Evolutionary conservation across 2,113 vertebrate species (phyloP).

Genomic region (Ammodytes marinus): DNA sequence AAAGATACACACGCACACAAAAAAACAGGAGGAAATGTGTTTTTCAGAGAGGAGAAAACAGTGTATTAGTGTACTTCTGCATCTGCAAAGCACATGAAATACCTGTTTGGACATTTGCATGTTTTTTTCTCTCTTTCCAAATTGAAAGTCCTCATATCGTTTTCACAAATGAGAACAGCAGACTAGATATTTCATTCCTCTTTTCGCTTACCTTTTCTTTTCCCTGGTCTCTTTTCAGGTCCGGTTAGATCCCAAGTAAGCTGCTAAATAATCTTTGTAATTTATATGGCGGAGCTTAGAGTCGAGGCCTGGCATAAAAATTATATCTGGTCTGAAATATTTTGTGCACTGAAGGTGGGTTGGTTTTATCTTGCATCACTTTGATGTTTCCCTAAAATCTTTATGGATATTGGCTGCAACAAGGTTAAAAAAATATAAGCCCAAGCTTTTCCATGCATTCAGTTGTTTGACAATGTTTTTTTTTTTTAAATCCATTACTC

Average conservation of each 20-base stretch:
- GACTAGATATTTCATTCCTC: slow-evolving; percentile 30
- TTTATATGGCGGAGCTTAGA: slow-evolving; percentile 25
- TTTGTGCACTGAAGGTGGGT: slow-evolving; percentile 2
- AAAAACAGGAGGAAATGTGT: background rate
- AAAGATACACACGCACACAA: background rate
- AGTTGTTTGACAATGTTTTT: too few species aligned
- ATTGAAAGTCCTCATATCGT: slow-evolving; percentile 19
- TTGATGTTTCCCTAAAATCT: background rate
- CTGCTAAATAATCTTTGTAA: slow-evolving; percentile 56
- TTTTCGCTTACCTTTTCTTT: slow-evolving; percentile 23
- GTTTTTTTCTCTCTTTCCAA: slow-evolving; percentile 17
- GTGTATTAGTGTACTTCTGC: background rate
- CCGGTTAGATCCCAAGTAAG: slow-evolving; percentile 36
- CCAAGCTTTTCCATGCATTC: background rate
- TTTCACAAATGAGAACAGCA: slow-evolving; percentile 60
- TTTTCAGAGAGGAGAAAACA: too few species aligned
- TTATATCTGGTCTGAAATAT: slow-evolving; percentile 26
- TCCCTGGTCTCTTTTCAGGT: slow-evolving; percentile 40
- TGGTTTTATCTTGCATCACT: slow-evolving; percentile 28
- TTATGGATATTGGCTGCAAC: background rate
- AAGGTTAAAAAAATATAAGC: background rate
- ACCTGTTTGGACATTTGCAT: background rate
- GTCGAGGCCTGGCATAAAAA: slow-evolving; percentile 10
- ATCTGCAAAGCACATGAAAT: slow-evolving; percentile 29
- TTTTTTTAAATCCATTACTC: background rate